Base-by-base conservation (phyloP, 2,797 vertebrate genomes). In the Astyanax mexicanus region DNA sequence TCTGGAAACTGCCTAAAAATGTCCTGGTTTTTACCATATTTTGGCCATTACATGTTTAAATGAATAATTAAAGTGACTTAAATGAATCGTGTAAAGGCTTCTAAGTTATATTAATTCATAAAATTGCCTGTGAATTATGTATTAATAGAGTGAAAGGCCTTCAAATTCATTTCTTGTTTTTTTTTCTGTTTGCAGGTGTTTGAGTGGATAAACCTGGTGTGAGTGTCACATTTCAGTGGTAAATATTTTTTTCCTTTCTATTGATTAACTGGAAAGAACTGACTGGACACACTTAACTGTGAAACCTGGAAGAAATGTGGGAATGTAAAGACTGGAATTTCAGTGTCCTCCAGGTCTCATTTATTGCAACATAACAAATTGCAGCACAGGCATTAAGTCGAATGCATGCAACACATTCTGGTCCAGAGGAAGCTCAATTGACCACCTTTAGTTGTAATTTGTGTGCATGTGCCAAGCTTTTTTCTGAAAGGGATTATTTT, bases 401-500 rank as follows among this genome's bases (percentile, higher is more conserved):
- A 80, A 49, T 49, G 4, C 79, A 84, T 64, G 19, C 60, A 2
- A 65, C 66, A 71, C 25, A 67, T 2, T 72, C 52, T 3, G 5
- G 9, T 49, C 9, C 15, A n/a, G 57, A 9, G 15, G 68, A 76
- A 52, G 32, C 19, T 49, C 10, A 49, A 58, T 25, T 44, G 42
- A 7, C 66, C 49, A 69, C 29, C 13, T 81, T 84, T 54, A 80
- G 2, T 23, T 84, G 78, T 68, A 54, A 78, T 47, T 23, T 86
- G 57, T 75, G 72, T 82, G 54, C n/a, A 12, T 79, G 57, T 69
- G 74, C 60, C 37, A 45, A 84, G 69, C 45, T 79, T 69, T 12
- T 47, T 27, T 68, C 66, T 69, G 81, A 83, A 67, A 68, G 55
- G 74, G 79, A 81, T 45, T 78, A 78, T 62, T 81, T 82, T 77